Evolutionary conservation across 1,140 invertebrate species (phyloP).

Genomic region (Drosophila rhopaloa): DNA sequence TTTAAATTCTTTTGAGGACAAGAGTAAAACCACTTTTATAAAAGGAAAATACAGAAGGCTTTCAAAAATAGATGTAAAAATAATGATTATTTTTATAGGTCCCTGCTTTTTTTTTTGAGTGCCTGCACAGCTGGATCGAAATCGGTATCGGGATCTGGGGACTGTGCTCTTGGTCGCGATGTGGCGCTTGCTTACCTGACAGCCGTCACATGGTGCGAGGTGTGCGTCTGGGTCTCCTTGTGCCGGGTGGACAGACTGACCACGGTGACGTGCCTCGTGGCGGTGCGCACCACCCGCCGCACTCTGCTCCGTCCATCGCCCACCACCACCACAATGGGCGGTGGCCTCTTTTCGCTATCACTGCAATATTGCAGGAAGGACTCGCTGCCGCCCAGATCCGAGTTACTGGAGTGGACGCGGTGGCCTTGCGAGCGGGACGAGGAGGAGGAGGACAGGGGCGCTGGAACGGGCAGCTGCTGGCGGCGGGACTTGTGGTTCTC

Average conservation of each 20-base stretch:
- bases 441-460: constrained; percentile 17
- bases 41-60: not conserved
- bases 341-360: constrained; percentile 75
- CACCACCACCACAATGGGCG: constrained; percentile 84
- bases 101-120: not conserved
- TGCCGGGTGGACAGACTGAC: constrained; percentile 83
- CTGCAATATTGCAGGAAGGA: constrained; percentile 80
- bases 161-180: not conserved
- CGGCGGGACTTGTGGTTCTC: constrained; percentile 52
- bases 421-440: constrained; percentile 12
- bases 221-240: constrained; percentile 84
- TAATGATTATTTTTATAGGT: not conserved
- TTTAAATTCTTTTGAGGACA: too few species aligned
- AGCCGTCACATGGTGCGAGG: constrained; percentile 84
- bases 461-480: constrained; percentile 57
- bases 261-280: constrained; percentile 83
- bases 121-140: constrained; percentile 10
- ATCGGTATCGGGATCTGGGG: not conserved
- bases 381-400: constrained; percentile 60
- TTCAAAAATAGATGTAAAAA: too few species aligned
- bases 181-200: constrained; percentile 81
- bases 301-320: constrained; percentile 82
- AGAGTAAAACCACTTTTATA: too few species aligned
- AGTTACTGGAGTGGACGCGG: constrained; percentile 24
- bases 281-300: constrained; percentile 80